Conservation (phyloP, 2,113 vertebrate genomes). For the Sander lucioperca region DNA sequence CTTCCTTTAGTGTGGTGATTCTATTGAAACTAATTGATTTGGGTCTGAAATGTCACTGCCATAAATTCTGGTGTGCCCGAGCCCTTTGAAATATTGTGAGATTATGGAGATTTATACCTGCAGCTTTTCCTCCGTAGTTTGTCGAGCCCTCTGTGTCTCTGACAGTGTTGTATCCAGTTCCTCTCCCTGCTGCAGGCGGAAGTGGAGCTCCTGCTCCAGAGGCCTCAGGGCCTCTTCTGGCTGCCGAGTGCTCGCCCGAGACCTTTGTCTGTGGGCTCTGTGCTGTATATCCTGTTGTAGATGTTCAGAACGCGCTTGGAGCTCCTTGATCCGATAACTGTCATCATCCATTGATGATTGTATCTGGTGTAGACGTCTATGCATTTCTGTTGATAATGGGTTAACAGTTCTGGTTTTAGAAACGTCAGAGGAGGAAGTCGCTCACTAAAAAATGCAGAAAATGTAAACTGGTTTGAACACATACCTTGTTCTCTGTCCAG, state of each 20-base stretch:
- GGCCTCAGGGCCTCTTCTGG: constrained; percentile 81
- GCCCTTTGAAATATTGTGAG: too few species aligned
- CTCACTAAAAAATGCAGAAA: background rate
- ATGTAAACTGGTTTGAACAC: background rate
- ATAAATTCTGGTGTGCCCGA: background rate
- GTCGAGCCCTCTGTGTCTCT: constrained; percentile 83
- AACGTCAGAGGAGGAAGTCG: background rate
- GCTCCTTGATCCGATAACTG: constrained; percentile 80
- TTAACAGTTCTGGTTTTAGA: background rate
- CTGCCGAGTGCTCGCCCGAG: background rate
- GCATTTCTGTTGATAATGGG: constrained; percentile 71
- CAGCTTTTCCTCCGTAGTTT: constrained; percentile 82
- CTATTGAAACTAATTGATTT: too few species aligned
- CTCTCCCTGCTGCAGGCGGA: constrained; percentile 83
- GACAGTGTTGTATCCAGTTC: constrained; percentile 84
- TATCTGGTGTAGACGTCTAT: constrained; percentile 82
- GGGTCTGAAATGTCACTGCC: too few species aligned
- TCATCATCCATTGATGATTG: constrained; percentile 85
- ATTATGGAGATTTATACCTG: constrained; percentile 81
- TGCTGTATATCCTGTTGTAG: constrained; percentile 85
- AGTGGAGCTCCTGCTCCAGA: constrained; percentile 87
- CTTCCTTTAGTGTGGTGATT: too few species aligned
- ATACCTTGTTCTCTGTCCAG: constrained; percentile 83
- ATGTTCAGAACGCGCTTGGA: constrained; percentile 76
- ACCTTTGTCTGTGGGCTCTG: constrained; percentile 61